Percentiles rank a stretch among this genome's conserved stretches.
Evolutionary conservation across 2,888 invertebrate species (phyloP).

Genomic region (Eudemis profundana): DNA sequence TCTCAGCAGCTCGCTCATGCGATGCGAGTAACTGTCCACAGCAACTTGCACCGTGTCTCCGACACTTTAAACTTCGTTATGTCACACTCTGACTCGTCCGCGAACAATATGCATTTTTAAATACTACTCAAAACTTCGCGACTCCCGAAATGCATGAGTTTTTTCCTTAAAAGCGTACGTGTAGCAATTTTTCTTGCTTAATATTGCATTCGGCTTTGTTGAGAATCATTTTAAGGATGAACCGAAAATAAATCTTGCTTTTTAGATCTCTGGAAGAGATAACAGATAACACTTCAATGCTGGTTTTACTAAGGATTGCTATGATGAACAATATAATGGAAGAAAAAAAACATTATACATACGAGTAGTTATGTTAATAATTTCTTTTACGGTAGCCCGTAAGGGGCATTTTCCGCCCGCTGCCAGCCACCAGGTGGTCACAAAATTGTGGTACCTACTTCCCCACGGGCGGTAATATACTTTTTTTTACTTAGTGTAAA

Average conservation of each 20-base stretch:
- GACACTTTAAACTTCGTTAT: constrained; percentile 50
- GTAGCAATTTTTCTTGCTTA: constrained; percentile 32
- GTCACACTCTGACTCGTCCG: constrained; percentile 54
- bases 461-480: no score
- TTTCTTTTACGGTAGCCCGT: no score
- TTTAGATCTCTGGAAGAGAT: constrained; percentile 3
- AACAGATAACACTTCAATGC: no score
- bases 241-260: not conserved
- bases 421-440: no score
- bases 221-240: constrained; percentile 17
- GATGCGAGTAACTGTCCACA: not conserved
- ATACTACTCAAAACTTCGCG: constrained; percentile 53
- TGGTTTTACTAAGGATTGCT: no score
- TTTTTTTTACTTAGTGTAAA: no score
- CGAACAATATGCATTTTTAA: constrained; percentile 67
- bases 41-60: constrained; percentile 8
- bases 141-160: constrained; percentile 49
- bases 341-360: no score
- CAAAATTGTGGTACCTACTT: no score
- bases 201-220: constrained; percentile 17
- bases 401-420: no score
- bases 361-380: no score
- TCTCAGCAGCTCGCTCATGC: no score
- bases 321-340: no score
- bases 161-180: constrained; percentile 46